Percentiles rank a stretch among this genome's conserved stretches.
Evolutionary conservation across 2,888 invertebrate species (phyloP).

Genomic region (Agrotis puta): DNA sequence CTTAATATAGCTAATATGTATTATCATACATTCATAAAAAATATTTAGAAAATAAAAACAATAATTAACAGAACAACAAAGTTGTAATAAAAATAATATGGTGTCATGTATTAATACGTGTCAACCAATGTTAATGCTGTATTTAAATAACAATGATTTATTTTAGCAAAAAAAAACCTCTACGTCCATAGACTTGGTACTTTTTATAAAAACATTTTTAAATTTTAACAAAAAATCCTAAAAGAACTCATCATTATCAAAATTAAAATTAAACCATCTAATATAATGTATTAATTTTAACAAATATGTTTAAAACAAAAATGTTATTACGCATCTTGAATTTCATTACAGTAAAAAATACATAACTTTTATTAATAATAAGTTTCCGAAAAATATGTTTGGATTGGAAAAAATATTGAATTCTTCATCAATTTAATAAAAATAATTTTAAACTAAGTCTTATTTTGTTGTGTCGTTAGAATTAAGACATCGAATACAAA

Average conservation of each 20-base stretch:
- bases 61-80: slow-evolving; percentile 80
- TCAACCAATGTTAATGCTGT: slow-evolving; percentile 74
- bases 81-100: slow-evolving; percentile 83
- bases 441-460: slow-evolving; percentile 20
- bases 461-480: slow-evolving; percentile 29
- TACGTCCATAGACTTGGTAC: slow-evolving; percentile 61
- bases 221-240: slow-evolving; percentile 47
- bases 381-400: slow-evolving; percentile 38
- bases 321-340: slow-evolving; percentile 28
- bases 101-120: slow-evolving; percentile 84
- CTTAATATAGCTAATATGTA: slow-evolving; percentile 81
- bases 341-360: slow-evolving; percentile 22
- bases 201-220: slow-evolving; percentile 33
- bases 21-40: slow-evolving; percentile 81
- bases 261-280: slow-evolving; percentile 44
- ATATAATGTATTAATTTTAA: slow-evolving; percentile 37
- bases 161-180: slow-evolving; percentile 75
- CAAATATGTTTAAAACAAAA: slow-evolving; percentile 16
- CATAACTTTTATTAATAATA: slow-evolving; percentile 14
- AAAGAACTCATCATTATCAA: slow-evolving; percentile 53
- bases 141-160: slow-evolving; percentile 80
- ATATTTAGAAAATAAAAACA: slow-evolving; percentile 80
- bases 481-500: slow-evolving; percentile 55
- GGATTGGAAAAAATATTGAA: slow-evolving; percentile 28
- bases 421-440: slow-evolving; percentile 30